Conservation (phyloP, 2,888 invertebrate genomes). For the Osmoderma eremita region DNA sequence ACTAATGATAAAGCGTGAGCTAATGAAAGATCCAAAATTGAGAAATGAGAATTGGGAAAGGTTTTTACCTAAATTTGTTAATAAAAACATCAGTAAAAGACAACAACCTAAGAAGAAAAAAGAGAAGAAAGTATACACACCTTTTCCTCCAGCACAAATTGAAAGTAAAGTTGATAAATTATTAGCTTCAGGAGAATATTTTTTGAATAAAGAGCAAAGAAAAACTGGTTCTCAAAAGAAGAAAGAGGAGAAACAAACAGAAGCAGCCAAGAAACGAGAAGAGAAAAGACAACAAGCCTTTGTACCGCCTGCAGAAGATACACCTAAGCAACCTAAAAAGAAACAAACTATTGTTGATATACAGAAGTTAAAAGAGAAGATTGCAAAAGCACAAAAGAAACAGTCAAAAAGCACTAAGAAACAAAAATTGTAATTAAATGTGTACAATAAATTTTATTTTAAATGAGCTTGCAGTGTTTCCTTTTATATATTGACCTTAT, state of each 20-base stretch:
- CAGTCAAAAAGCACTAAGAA: conserved; percentile 51
- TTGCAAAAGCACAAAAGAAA: conserved; percentile 73
- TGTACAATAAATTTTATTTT: background rate
- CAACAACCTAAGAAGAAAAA: conserved; percentile 90
- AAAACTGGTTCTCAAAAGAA: conserved; percentile 77
- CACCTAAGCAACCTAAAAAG: conserved; percentile 52
- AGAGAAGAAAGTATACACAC: conserved; percentile 94
- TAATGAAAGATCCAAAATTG: conserved; percentile 91
- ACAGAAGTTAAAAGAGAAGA: conserved; percentile 78
- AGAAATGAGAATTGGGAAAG: conserved; percentile 96
- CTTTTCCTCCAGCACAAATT: conserved; percentile 94
- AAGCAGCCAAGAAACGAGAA: conserved; percentile 77
- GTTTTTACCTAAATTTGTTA: conserved; percentile 92
- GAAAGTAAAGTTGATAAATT: conserved; percentile 95
- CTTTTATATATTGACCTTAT: background rate
- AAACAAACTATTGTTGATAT: conserved; percentile 70
- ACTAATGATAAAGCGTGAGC: conserved; percentile 95
- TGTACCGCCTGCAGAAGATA: conserved; percentile 78
- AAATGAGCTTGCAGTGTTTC: background rate
- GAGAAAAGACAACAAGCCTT: conserved; percentile 84
- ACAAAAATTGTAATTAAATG: background rate
- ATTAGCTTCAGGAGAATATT: conserved; percentile 96
- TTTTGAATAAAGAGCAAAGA: conserved; percentile 87
- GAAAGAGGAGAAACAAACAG: conserved; percentile 80
- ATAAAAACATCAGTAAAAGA: conserved; percentile 86